These are phyloP conservation scores for Agrilus biguttatus DNA, from an alignment of 2,888 invertebrate genomes.

Conservation along the genomic window DNA sequence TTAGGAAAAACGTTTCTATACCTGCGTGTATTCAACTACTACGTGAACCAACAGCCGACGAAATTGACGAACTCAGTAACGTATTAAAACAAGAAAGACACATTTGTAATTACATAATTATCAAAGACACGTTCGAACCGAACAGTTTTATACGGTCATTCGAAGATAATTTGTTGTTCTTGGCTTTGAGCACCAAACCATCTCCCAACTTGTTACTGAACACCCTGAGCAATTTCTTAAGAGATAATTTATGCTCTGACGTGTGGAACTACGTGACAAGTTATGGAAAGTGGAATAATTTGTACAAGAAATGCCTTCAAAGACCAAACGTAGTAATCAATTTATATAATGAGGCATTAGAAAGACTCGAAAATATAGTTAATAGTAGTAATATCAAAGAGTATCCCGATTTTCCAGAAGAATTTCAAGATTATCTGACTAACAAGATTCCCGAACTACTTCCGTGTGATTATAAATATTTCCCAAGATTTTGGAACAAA, in stretches of 20 bases:
- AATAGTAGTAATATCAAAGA: slow-evolving; percentile 43
- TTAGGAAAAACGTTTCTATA: slow-evolving; percentile 2
- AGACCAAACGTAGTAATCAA: slow-evolving; percentile 43
- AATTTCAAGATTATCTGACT: slow-evolving; percentile 41
- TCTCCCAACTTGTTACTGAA: slow-evolving; percentile 43
- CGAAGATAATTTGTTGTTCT: slow-evolving; percentile 27
- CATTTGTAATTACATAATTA: slow-evolving; percentile 18
- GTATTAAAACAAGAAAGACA: slow-evolving; percentile 13
- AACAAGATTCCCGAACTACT: slow-evolving; percentile 35
- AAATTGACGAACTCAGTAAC: slow-evolving; percentile 10
- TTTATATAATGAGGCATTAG: slow-evolving; percentile 53
- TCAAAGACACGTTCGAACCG: slow-evolving; percentile 5
- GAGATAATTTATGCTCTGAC: slow-evolving; percentile 43
- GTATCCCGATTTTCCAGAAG: slow-evolving; percentile 48
- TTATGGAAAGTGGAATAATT: slow-evolving; percentile 27
- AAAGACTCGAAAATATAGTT: slow-evolving; percentile 42
- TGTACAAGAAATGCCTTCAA: slow-evolving; percentile 34
- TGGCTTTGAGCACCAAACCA: slow-evolving; percentile 35
- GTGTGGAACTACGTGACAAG: slow-evolving; percentile 42
- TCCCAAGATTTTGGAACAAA: slow-evolving; percentile 45
- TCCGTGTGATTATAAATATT: slow-evolving; percentile 53
- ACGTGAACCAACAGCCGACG: background rate
- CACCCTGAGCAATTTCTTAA: slow-evolving; percentile 38
- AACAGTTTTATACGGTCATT: slow-evolving; percentile 12
- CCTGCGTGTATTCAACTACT: slow-evolving; percentile 4